A percentile compares a stretch with the other conserved stretches of the same genome.
Evolutionary conservation across 2,113 vertebrate genomes (phyloP).

Genomic region (Ceyx cyanopectus): DNA sequence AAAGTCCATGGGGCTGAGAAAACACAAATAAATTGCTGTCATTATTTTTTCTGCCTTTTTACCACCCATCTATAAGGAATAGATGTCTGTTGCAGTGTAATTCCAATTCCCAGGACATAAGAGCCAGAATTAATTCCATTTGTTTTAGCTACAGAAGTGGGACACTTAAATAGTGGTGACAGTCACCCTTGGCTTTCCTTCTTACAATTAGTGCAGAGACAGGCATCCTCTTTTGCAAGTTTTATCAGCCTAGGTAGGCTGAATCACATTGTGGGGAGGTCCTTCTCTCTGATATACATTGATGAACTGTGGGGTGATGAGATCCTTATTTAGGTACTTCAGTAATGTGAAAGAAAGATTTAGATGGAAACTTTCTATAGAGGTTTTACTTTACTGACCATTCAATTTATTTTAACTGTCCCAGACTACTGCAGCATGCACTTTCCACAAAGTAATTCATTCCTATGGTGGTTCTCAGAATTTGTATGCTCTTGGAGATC

Average conservation of each 20-base stretch:
- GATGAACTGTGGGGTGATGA: not conserved
- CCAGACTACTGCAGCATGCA: not conserved
- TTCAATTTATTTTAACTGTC: not conserved
- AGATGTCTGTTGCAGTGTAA: not conserved
- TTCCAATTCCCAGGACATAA: not conserved
- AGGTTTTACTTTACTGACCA: not conserved
- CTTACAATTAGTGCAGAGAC: not conserved
- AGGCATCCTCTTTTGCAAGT: not conserved
- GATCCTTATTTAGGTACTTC: not conserved
- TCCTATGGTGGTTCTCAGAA: not conserved
- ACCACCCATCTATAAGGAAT: not conserved
- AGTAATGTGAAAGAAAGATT: not conserved
- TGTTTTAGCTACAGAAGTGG: not conserved
- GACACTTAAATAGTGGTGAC: not conserved
- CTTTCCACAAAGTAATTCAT: not conserved
- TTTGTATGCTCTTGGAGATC: not conserved
- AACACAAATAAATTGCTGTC: conserved; percentile 15
- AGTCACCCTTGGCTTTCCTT: not conserved
- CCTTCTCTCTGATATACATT: not conserved
- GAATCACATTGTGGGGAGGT: not conserved
- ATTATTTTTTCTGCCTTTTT: not conserved
- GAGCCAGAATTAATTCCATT: not conserved
- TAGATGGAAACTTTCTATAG: not conserved
- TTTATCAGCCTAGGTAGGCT: not conserved
- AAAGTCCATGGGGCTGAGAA: conserved; percentile 91